Evolutionary conservation across 2,113 vertebrate genomes (phyloP).

Genomic region (human): GRCh38 chr2:77439501-77440000

Average conservation of each 20-base stretch:
- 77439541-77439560: background rate
- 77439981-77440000: background rate
- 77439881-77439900: background rate
- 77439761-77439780: background rate
- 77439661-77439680: background rate
- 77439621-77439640: background rate
- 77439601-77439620: background rate
- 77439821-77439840: background rate
- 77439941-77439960: background rate
- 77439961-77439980: background rate
- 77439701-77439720: background rate
- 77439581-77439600: background rate
- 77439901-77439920: background rate
- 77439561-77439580: background rate
- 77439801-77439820: background rate
- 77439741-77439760: background rate
- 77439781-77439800: background rate
- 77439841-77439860: background rate
- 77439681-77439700: background rate
- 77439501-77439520: background rate
- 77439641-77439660: background rate
- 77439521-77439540: background rate
- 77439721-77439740: background rate
- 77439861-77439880: background rate
- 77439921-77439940: background rate